These are phyloP conservation scores for Centropus bengalensis DNA, from an alignment of 2,113 vertebrate genomes.

Conservation along the genomic window DNA sequence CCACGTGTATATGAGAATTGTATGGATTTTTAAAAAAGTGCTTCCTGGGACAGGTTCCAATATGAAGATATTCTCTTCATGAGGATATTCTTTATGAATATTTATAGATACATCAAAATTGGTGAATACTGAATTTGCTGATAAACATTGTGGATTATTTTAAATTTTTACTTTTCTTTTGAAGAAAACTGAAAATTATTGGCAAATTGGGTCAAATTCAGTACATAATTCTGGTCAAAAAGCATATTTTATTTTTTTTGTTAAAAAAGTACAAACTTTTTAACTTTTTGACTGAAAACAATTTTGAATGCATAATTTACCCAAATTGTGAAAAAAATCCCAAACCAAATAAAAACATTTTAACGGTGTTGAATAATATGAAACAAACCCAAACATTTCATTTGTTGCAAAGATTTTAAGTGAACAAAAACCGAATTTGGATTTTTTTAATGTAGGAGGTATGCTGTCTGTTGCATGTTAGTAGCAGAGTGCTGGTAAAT, in stretches of 20 bases:
- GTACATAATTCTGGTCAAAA: background rate
- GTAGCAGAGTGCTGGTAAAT: background rate
- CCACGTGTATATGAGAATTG: background rate
- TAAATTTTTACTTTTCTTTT: background rate
- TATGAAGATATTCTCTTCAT: background rate
- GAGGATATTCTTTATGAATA: conserved; percentile 31
- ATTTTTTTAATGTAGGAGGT: background rate
- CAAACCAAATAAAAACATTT: background rate
- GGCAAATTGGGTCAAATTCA: conserved; percentile 22
- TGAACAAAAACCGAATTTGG: background rate
- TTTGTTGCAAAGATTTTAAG: background rate
- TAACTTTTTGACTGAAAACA: background rate
- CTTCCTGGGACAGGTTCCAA: conserved; percentile 16
- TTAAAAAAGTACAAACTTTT: background rate
- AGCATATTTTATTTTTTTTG: rapidly evolving
- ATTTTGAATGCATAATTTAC: background rate
- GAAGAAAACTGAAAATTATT: background rate
- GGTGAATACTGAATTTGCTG: background rate
- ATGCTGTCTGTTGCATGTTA: background rate
- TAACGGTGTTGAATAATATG: background rate
- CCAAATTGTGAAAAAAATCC: background rate
- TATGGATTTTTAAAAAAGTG: background rate
- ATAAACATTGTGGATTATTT: background rate
- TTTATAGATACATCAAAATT: conserved; percentile 21
- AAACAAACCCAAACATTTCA: background rate